Conservation (phyloP, 2,113 vertebrate species). For the Noctilio leporinus region DNA sequence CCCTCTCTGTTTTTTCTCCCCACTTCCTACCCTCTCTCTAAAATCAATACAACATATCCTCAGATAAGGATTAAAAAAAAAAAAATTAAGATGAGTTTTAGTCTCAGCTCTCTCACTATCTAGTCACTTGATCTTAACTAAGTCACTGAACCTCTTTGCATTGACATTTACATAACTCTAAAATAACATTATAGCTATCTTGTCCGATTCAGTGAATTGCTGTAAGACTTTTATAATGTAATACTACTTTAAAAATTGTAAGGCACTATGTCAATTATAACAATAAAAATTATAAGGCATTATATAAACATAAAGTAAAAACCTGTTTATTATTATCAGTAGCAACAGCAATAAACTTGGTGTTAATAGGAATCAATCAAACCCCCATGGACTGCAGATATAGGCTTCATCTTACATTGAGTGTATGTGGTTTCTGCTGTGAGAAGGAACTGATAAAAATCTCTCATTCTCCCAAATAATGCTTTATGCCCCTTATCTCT, state of each 20-base stretch:
- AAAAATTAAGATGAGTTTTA: background rate
- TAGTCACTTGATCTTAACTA: background rate
- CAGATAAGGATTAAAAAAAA: too few relatives aligned
- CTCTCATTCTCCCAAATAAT: background rate
- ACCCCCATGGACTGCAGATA: background rate
- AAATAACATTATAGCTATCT: background rate
- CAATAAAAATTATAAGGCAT: background rate
- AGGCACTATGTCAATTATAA: background rate
- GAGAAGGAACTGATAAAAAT: background rate
- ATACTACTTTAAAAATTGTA: background rate
- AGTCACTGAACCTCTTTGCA: background rate
- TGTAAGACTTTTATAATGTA: background rate
- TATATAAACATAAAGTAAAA: slow-evolving; percentile 19
- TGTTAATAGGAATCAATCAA: background rate
- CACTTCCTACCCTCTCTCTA: too few relatives aligned
- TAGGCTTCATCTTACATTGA: background rate
- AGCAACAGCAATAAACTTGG: background rate
- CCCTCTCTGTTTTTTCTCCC: too few relatives aligned
- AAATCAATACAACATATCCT: too few relatives aligned
- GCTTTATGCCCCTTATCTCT: background rate
- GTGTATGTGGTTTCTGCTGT: background rate
- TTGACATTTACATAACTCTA: background rate
- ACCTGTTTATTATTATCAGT: background rate
- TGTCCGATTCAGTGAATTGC: background rate
- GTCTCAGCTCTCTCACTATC: background rate